Evolutionary conservation across 2,113 vertebrate species (phyloP).

Genomic region (Aegithalos caudatus): DNA sequence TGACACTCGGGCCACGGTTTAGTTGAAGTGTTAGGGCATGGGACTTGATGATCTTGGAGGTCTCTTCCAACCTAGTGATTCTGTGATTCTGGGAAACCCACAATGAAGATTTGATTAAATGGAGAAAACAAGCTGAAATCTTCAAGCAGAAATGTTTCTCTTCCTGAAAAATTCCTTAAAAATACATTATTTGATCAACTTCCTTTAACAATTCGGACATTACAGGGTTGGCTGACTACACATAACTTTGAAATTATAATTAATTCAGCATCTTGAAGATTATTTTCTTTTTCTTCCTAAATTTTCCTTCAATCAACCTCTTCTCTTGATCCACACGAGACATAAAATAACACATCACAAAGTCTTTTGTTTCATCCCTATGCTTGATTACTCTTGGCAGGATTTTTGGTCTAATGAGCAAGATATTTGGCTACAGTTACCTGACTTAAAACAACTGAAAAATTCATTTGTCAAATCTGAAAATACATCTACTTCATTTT

Average conservation of each 20-base stretch:
- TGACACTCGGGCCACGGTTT: background rate
- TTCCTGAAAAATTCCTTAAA: background rate
- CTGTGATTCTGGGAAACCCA: background rate
- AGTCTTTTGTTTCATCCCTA: conserved; percentile 36
- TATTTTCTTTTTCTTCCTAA: background rate
- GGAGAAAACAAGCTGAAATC: background rate
- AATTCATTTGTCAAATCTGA: conserved; percentile 10
- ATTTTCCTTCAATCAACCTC: background rate
- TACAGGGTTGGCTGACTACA: background rate
- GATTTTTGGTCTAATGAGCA: conserved; percentile 59
- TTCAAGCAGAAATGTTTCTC: background rate
- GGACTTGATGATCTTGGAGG: background rate
- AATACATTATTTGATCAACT: background rate
- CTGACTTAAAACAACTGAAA: conserved; percentile 21
- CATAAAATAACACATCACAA: conserved; percentile 12
- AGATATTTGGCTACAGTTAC: conserved; percentile 32
- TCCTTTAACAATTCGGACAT: background rate
- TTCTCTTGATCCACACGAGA: background rate
- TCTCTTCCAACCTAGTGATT: background rate
- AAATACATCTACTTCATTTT: conserved; percentile 8
- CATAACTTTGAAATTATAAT: background rate
- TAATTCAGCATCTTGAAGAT: background rate
- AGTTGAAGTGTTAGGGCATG: background rate
- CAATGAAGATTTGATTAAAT: background rate
- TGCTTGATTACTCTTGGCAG: conserved; percentile 43